Conservation (phyloP, 2,797 vertebrate genomes). For the Argyrosomus regius region DNA sequence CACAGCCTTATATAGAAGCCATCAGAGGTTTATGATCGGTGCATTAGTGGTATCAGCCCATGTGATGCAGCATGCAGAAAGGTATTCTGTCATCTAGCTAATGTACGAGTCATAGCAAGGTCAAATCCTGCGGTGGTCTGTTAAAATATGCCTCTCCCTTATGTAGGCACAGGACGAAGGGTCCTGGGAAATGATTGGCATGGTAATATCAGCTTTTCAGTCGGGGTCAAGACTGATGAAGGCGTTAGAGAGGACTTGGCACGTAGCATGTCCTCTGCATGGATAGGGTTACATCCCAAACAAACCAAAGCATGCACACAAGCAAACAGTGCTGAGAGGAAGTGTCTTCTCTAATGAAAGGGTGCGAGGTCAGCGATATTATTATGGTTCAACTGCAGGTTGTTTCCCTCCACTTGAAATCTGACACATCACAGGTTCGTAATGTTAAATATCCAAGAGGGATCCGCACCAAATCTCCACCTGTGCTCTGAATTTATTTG, state of each 20-base stretch:
- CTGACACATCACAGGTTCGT: conserved; percentile 39
- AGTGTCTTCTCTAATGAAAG: conserved; percentile 66
- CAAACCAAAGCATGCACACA: conserved; percentile 67
- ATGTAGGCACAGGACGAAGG: conserved; percentile 10
- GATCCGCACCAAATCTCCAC: conserved; percentile 45
- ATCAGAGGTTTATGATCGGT: conserved; percentile 64
- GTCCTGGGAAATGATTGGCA: conserved; percentile 30
- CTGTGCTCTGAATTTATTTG: conserved; percentile 60
- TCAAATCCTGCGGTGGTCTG: conserved; percentile 43
- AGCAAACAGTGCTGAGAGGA: conserved; percentile 61
- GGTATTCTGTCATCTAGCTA: conserved; percentile 58
- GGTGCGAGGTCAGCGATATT: conserved; percentile 45
- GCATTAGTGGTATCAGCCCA: conserved; percentile 64
- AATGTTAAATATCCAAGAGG: conserved; percentile 32
- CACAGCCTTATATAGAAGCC: conserved; percentile 84
- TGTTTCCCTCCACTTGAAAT: conserved; percentile 60
- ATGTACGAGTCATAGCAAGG: conserved; percentile 58
- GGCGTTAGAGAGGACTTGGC: conserved; percentile 21
- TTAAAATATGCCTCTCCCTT: conserved; percentile 15
- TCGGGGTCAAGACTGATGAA: conserved; percentile 20
- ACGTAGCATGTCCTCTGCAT: conserved; percentile 29
- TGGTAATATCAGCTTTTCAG: conserved; percentile 32
- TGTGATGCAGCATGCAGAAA: conserved; percentile 51
- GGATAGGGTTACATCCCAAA: conserved; percentile 74
- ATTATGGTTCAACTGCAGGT: conserved; percentile 30